Conservation (phyloP, 2,888 invertebrate genomes). For the Heteromyza rotundicornis region DNA sequence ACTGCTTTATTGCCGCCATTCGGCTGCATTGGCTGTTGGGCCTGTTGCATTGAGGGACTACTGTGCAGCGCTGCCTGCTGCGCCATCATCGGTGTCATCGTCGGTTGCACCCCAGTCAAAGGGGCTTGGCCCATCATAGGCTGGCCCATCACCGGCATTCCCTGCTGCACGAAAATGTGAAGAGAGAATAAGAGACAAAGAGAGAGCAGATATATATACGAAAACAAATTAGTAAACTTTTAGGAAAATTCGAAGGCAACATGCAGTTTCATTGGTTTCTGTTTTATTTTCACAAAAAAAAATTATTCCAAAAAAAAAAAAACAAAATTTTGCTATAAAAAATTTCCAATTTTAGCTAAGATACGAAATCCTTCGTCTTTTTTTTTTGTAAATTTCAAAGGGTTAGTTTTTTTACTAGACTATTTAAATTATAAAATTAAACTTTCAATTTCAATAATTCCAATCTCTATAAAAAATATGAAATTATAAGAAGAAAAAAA, state of each 20-base stretch:
- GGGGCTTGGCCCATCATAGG: slow-evolving; percentile 62
- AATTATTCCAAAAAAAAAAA: no score
- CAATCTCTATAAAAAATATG: no score
- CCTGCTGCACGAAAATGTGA: slow-evolving; percentile 49
- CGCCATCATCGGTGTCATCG: slow-evolving; percentile 50
- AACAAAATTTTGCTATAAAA: no score
- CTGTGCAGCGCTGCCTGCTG: slow-evolving; percentile 49
- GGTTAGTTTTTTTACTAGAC: not conserved
- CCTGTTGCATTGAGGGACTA: slow-evolving; percentile 49
- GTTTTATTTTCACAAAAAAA: slow-evolving; percentile 8
- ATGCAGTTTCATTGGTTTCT: not conserved
- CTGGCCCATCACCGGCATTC: slow-evolving; percentile 63
- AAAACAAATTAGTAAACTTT: slow-evolving; percentile 23
- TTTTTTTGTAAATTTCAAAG: not conserved
- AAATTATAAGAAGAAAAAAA: no score
- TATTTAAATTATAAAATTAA: no score
- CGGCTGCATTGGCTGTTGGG: slow-evolving; percentile 45
- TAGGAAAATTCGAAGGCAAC: slow-evolving; percentile 15
- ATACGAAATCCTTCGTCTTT: no score
- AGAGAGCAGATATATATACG: not conserved
- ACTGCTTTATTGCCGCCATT: slow-evolving; percentile 63
- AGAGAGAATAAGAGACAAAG: slow-evolving; percentile 18
- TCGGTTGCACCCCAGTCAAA: slow-evolving; percentile 60
- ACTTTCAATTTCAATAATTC: no score
- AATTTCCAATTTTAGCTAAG: slow-evolving; percentile 19